phyloP scores from a whole-genome alignment of 2,113 vertebrate genomes.

The Microtus richardsoni region DNA sequence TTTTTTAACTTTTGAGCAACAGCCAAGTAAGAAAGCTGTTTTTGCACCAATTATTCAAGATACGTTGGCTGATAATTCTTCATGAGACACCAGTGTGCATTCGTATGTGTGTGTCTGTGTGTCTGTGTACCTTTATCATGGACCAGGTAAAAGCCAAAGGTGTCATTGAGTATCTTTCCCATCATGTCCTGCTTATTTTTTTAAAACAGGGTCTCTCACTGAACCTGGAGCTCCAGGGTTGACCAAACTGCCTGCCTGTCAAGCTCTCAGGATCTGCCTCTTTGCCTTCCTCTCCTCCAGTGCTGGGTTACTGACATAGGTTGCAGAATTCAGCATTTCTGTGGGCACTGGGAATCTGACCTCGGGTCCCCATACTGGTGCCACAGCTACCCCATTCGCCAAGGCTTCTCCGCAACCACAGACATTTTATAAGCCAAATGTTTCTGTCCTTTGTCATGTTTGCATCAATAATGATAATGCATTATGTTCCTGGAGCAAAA shows the following conservation, averaged over 20 bases:
- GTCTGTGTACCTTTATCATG: too few species aligned
- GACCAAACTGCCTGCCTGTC: background rate
- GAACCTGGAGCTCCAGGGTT: background rate
- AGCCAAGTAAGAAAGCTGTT: conserved; percentile 40
- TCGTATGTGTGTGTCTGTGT: background rate
- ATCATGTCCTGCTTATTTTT: background rate
- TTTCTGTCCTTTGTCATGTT: background rate
- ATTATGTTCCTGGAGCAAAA: background rate
- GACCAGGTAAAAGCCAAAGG: background rate
- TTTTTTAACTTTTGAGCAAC: background rate
- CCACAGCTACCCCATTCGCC: background rate
- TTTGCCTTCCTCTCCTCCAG: background rate
- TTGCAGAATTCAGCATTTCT: background rate
- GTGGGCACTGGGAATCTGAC: background rate
- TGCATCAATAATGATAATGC: background rate
- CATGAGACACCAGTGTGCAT: background rate
- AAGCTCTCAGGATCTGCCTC: background rate
- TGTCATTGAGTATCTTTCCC: background rate
- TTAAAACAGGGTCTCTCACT: background rate
- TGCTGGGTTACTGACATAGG: background rate
- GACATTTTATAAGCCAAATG: background rate
- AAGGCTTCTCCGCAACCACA: background rate
- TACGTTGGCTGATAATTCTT: background rate
- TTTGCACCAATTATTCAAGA: background rate
- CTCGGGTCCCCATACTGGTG: background rate